Evolutionary conservation across 2,888 invertebrate species (phyloP).

Genomic region (Hemicrepidius hirtus): DNA sequence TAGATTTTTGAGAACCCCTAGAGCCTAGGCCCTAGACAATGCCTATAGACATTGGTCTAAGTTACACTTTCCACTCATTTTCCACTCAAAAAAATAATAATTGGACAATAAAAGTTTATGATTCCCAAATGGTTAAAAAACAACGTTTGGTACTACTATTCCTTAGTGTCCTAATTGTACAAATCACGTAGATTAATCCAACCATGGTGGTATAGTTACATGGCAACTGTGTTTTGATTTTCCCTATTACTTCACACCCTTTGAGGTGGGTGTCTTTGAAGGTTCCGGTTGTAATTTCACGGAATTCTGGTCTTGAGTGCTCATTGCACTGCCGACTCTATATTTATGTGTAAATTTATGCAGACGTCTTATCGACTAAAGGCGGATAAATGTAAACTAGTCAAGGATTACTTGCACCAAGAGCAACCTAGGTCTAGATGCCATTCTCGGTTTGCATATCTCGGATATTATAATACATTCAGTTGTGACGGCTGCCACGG

Average conservation of each 20-base stretch:
- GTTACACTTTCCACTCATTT: too few relatives aligned
- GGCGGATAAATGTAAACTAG: slow-evolving; percentile 54
- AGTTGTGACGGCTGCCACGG: slow-evolving; percentile 21
- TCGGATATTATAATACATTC: slow-evolving; percentile 33
- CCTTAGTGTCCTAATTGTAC: too few relatives aligned
- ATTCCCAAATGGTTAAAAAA: too few relatives aligned
- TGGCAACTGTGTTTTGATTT: slow-evolving; percentile 38
- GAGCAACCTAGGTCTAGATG: slow-evolving; percentile 38
- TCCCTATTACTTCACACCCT: slow-evolving; percentile 35
- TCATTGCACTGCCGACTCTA: slow-evolving; percentile 49
- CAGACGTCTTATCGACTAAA: slow-evolving; percentile 54
- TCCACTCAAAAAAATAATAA: too few relatives aligned
- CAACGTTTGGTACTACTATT: too few relatives aligned
- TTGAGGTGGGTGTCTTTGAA: slow-evolving; percentile 41
- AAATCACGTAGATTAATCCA: too few relatives aligned
- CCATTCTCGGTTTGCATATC: slow-evolving; percentile 46
- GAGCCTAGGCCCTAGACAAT: too few relatives aligned
- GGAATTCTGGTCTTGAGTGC: slow-evolving; percentile 47
- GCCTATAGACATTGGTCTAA: too few relatives aligned
- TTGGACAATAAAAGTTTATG: too few relatives aligned
- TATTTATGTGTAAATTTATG: slow-evolving; percentile 56
- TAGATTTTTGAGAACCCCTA: too few relatives aligned
- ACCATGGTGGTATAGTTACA: slow-evolving; percentile 18
- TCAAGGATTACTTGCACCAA: slow-evolving; percentile 47
- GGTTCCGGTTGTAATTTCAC: slow-evolving; percentile 46